Evolutionary conservation across 2,888 invertebrate species (phyloP).

Genomic region (Xestia xanthographa): DNA sequence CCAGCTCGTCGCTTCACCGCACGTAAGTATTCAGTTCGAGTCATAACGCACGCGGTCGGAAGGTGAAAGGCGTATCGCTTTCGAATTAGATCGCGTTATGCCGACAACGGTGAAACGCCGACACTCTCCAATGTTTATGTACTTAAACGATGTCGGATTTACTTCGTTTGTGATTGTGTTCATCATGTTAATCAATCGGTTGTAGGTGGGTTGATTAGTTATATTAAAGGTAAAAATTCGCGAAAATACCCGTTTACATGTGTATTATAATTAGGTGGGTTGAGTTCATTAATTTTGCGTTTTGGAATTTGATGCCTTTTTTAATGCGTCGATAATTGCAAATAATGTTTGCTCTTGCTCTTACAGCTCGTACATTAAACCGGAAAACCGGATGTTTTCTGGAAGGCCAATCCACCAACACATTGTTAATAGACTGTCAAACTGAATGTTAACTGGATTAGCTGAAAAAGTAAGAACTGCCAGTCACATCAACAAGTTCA

Average conservation of each 20-base stretch:
- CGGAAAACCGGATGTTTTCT: background rate
- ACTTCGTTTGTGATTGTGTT: constrained; percentile 56
- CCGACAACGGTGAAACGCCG: constrained; percentile 84
- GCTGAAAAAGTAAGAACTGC: background rate
- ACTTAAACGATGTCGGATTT: constrained; percentile 68
- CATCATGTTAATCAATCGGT: constrained; percentile 45
- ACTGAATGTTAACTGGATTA: background rate
- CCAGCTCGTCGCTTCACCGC: constrained; percentile 52
- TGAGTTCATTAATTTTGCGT: constrained; percentile 22
- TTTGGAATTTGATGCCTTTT: constrained; percentile 6
- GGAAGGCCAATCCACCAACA: background rate
- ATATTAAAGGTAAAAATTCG: too few relatives aligned
- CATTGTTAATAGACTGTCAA: background rate
- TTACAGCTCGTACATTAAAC: background rate
- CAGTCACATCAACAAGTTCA: background rate
- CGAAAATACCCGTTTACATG: too few relatives aligned
- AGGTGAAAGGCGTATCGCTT: constrained; percentile 90
- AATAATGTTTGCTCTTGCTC: background rate
- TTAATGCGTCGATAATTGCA: background rate
- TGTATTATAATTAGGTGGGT: too few relatives aligned
- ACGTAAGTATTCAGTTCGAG: constrained; percentile 64
- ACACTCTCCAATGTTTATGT: constrained; percentile 75
- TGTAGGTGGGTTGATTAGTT: too few relatives aligned
- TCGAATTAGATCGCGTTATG: constrained; percentile 89
- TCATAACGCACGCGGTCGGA: constrained; percentile 80